Conservation (phyloP, 2,888 invertebrate species). For the Celastrina argiolus region DNA sequence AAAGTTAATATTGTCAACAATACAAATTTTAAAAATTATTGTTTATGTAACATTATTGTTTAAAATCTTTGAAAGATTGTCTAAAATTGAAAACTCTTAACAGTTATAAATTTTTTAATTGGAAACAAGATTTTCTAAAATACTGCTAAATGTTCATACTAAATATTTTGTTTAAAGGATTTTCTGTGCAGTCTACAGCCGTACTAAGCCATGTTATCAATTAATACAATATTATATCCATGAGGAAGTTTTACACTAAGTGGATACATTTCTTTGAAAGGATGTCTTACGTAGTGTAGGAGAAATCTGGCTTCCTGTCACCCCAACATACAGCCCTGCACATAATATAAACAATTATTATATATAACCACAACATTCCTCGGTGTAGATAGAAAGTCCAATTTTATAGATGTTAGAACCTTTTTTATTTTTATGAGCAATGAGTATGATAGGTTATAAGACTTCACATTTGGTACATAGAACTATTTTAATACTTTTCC, state of each 20-base stretch:
- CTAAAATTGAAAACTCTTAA: not conserved
- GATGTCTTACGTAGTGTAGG: not conserved
- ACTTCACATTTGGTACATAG: too few species aligned
- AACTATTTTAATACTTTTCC: too few species aligned
- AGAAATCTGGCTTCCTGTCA: not conserved
- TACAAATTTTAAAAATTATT: not conserved
- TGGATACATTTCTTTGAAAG: not conserved
- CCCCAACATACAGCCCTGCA: conserved; percentile 3
- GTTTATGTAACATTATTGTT: not conserved
- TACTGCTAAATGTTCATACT: too few species aligned
- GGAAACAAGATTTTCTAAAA: not conserved
- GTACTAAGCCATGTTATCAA: not conserved
- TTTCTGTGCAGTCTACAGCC: not conserved
- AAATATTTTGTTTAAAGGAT: not conserved
- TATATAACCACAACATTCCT: not conserved
- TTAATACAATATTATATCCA: not conserved
- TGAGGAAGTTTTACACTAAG: conserved; percentile 3
- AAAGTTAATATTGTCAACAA: not conserved
- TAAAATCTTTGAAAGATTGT: not conserved
- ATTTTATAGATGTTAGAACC: not conserved
- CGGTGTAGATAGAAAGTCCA: not conserved
- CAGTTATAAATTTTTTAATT: not conserved
- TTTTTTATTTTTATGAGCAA: not conserved
- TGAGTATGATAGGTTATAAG: too few species aligned
- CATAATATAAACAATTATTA: not conserved